Conservation (phyloP, 2,113 vertebrate species). For the Plecturocebus donacophilus region DNA sequence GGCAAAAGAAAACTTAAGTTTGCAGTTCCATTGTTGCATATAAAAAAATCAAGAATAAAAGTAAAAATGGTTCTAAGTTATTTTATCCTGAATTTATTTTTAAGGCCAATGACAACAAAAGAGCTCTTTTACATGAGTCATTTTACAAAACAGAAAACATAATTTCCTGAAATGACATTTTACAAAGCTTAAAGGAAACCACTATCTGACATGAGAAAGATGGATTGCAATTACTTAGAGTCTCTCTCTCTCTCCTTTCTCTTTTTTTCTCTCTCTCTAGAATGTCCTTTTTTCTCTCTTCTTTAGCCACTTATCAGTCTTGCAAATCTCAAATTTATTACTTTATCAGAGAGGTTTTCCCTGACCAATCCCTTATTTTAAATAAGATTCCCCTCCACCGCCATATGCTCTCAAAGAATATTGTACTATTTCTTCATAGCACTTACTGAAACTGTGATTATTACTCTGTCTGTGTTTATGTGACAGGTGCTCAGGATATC, state of each 20-base stretch:
- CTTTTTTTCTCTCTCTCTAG: background rate
- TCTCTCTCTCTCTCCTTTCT: background rate
- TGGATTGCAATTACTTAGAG: background rate
- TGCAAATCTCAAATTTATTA: background rate
- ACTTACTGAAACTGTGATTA: background rate
- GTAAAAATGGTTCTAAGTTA: constrained; percentile 65
- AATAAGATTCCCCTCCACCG: rapidly evolving
- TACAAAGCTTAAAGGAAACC: constrained; percentile 50
- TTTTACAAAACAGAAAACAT: constrained; percentile 68
- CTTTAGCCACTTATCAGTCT: background rate
- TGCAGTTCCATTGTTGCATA: background rate
- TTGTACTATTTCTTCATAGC: background rate
- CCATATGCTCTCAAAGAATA: background rate
- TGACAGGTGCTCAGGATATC: background rate
- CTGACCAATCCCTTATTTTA: background rate
- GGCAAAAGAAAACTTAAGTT: constrained; percentile 53
- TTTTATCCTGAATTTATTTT: constrained; percentile 73
- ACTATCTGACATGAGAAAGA: background rate
- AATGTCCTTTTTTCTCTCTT: background rate
- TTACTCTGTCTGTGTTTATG: rapidly evolving
- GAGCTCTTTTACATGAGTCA: constrained; percentile 62
- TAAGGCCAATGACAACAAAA: constrained; percentile 70
- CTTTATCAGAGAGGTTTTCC: background rate
- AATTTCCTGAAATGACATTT: constrained; percentile 69
- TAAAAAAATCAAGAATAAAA: constrained; percentile 53